Percentiles rank a stretch among this genome's conserved stretches.
Conservation (phyloP, 2,888 invertebrate genomes). For the Merodon equestris region DNA sequence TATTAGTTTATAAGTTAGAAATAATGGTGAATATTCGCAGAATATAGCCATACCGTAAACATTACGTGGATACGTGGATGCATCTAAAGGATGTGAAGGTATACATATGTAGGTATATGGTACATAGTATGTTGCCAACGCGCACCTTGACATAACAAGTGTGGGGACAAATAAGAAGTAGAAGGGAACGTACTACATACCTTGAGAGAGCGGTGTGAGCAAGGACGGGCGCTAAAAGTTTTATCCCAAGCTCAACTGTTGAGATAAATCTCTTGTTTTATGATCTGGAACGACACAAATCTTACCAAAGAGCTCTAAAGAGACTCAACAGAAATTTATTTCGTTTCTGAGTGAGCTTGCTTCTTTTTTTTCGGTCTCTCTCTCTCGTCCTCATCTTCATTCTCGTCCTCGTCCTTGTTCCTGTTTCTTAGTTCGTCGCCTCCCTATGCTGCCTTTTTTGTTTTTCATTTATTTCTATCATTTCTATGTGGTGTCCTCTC, state of each 20-base stretch:
- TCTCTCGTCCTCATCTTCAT: slow-evolving; percentile 1
- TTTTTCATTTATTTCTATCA: too few species aligned
- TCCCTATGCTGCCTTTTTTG: too few species aligned
- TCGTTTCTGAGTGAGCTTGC: slow-evolving; percentile 56
- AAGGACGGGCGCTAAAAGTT: slow-evolving; percentile 49
- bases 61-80: slow-evolving; percentile 19
- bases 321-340: slow-evolving; percentile 68
- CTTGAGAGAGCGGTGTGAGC: slow-evolving; percentile 14
- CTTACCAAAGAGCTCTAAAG: slow-evolving; percentile 68
- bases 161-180: slow-evolving; percentile 39
- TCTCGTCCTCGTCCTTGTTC: slow-evolving; percentile 11
- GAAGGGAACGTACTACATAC: slow-evolving; percentile 48
- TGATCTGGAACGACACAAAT: slow-evolving; percentile 69
- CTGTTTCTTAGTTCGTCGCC: too few species aligned
- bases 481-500: slow-evolving; percentile 11
- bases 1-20: slow-evolving; percentile 62
- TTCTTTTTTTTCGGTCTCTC: slow-evolving; percentile 26
- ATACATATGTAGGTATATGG: too few species aligned
- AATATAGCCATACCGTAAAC: slow-evolving; percentile 48
- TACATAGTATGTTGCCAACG: slow-evolving; percentile 39
- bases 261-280: slow-evolving; percentile 69
- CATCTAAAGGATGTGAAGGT: slow-evolving; percentile 1
- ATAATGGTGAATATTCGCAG: slow-evolving; percentile 59
- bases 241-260: slow-evolving; percentile 65
- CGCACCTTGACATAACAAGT: slow-evolving; percentile 45